Percentiles rank a stretch among this genome's conserved stretches.
Conservation (phyloP, 2,113 vertebrate genomes). For the Choloepus hoffmanni region DNA sequence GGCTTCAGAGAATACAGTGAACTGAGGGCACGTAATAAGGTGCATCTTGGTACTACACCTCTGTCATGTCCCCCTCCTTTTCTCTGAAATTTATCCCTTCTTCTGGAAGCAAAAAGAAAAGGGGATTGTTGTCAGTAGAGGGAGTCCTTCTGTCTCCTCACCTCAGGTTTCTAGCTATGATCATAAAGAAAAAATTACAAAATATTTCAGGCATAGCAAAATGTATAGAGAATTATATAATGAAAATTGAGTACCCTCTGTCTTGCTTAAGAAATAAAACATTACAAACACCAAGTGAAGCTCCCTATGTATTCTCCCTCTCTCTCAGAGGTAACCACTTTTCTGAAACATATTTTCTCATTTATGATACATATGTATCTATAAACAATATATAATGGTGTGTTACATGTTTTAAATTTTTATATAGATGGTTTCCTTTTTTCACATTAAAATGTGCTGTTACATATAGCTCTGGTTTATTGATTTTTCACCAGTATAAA, state of each 20-base stretch:
- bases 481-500: background rate
- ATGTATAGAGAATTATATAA: background rate
- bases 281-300: background rate
- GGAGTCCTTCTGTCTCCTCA: constrained; percentile 13
- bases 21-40: background rate
- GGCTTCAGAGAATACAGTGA: constrained; percentile 1
- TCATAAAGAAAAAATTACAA: background rate
- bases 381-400: background rate
- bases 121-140: background rate
- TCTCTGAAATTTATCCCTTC: background rate
- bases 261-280: background rate
- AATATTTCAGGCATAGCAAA: background rate
- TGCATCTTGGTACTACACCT: background rate
- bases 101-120: constrained; percentile 15
- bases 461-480: background rate
- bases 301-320: background rate
- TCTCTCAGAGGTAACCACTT: background rate
- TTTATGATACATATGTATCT: background rate
- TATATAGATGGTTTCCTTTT: background rate
- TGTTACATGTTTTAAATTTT: background rate
- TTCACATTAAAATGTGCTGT: constrained; percentile 21
- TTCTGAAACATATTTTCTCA: background rate
- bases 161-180: background rate
- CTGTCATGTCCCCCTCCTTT: background rate
- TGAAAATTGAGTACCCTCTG: background rate